Evolutionary conservation across 35 echinoderm and acorn worm species (phyloP), one percentile per base, ranked within the genome.

Genomic region (Antedon bifida): DNA sequence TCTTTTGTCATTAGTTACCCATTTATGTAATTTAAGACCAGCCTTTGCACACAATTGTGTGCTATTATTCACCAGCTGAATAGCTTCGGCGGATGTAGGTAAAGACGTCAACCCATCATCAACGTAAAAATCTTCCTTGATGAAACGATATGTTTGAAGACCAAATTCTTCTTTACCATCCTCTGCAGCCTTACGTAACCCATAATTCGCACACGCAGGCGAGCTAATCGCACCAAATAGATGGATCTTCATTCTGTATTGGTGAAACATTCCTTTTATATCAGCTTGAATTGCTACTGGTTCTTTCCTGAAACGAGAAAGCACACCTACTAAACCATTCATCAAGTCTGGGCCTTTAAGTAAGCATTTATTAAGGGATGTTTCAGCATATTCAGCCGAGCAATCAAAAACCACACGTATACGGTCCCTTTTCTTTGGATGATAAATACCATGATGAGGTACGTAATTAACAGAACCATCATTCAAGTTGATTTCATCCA

Each of bases 371-470:
- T 91, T 91, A 36, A 91, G 77, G 13, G 84, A 86, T 36, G 74
- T 82, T 38, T 84, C 84, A 33, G 23, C 16, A 30, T 85, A 86
- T 56, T 82, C 21, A 29, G 89, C 89, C 33, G 44, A 84, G 75
- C 89, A 91, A 78, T 91, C 89, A 36, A 86, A 91, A 2, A 91
- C 89, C 30, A 86, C 36, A 12, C 86, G 31, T 30, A 93, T 34
- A 42, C 89, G 82, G 23, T 89, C 80, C 0, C 75, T 82, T 38
- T 91, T 91, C 35, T 51, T 73, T 0, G 89, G 89, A 30, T 91
- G 85, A 17, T 42, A 28, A 32, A 91, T 84, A n/a, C 30, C 34
- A 83, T 91, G 89, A 78, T 91, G 89, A 31, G 84, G 89, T 7
- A 91, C 33, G 56, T 91, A 91, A 2, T 64, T 64, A 64, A 64